Evolutionary conservation across 2,797 vertebrate genomes (phyloP).

Genomic region (Poliocrania exsul): DNA sequence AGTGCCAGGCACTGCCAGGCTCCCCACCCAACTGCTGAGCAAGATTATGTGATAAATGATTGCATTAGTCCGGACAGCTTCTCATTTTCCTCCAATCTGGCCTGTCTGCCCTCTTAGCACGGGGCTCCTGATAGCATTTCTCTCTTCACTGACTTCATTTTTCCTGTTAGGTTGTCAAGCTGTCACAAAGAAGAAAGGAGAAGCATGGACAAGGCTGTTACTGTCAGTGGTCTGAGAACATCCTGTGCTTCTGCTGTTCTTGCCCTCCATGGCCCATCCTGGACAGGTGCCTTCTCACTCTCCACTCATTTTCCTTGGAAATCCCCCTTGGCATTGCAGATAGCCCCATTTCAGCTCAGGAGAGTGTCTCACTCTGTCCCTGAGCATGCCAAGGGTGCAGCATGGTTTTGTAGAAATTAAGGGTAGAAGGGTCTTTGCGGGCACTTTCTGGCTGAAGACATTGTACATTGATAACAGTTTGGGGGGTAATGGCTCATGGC

Average conservation of each 20-base stretch:
- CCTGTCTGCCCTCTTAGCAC: constrained; percentile 75
- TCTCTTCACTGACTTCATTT: constrained; percentile 72
- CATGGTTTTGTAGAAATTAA: background rate
- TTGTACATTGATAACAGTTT: background rate
- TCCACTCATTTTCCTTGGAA: background rate
- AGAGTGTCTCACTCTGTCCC: background rate
- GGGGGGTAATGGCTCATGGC: background rate
- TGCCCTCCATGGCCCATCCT: background rate
- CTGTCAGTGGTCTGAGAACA: background rate
- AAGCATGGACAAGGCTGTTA: constrained; percentile 15
- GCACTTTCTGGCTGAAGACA: background rate
- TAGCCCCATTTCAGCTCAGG: background rate
- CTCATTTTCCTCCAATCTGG: constrained; percentile 75
- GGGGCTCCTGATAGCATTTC: constrained; percentile 73
- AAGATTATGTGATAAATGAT: constrained; percentile 75
- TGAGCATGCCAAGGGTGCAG: background rate
- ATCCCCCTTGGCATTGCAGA: background rate
- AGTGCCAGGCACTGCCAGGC: constrained; percentile 34
- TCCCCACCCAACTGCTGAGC: constrained; percentile 37
- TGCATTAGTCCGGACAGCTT: constrained; percentile 73
- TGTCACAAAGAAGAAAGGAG: constrained; percentile 54
- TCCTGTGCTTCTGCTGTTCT: background rate
- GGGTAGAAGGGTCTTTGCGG: background rate
- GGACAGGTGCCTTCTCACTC: background rate
- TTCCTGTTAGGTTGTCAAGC: constrained; percentile 71